Base-by-base conservation (phyloP, 2,888 invertebrate genomes). In the Mythimna albipuncta region DNA sequence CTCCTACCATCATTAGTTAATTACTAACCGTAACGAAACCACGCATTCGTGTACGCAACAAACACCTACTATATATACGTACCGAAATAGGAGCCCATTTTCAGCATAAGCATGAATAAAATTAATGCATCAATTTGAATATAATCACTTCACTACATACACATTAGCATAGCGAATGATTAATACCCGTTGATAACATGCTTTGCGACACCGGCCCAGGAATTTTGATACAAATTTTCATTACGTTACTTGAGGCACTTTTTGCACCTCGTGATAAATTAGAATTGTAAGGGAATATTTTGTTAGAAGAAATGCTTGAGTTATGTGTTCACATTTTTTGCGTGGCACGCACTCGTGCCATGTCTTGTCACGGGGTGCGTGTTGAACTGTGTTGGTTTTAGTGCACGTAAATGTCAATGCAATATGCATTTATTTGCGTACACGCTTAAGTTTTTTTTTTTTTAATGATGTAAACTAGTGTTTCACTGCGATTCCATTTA, bases 141-240 rank as follows among this genome's bases (percentile, higher is more conserved):
- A 93, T 94, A 94, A 93, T 93, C 92, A 92, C 88, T 89, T 85
- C 83, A 84, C 88, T 89, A 91, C 91, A 89, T 86, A 87, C 87
- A 87, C 89, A 92, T 93, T 93, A 91, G 91, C 94, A 91, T 89
- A 89, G 82, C 81, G 87, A 89, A 91, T 93, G 94, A 94, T 94
- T 94, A 94, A 94, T 94, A 90, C 87, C 82, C 85, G 82, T 75
- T 89, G 94, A 94, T 94, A 94, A 91, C 90, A 88, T 82, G 87
- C 89, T 91, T 89, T 88, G 87, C 87, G 79, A 84, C 83, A 77
- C 84, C 81, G 75, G 66, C 64, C 62, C 65, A 83, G 76, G 82
- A 77, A 85, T 85, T 85, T 73, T 77, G 77, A 77, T 85, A 84
- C 83, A 83, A 85, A 87, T 86, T 87, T 87, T 87, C 84, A 83